Evolutionary conservation across 2,888 invertebrate species (phyloP), one percentile per base, ranked within the genome.

Genomic region (Drosophila subsilvestris): DNA sequence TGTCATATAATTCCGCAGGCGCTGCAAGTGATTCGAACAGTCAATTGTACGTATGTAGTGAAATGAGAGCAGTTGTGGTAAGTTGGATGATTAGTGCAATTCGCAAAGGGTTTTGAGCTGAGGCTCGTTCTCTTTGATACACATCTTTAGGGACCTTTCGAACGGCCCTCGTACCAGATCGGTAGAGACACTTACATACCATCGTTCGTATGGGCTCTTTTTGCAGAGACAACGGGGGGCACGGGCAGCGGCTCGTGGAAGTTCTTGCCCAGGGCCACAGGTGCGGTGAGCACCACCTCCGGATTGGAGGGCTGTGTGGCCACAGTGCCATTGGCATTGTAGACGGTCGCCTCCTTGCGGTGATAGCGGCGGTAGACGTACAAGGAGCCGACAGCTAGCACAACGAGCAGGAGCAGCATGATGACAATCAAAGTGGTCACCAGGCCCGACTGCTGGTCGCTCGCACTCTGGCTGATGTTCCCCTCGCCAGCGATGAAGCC

Each of bases 211-310:
- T 90, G 82, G 77, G 78, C 86, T 76, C 75, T 89, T 89, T 32
- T 85, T 89, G 63, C 89, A 32, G 88, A 88, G 45, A 88, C 62
- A 56, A 89, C 84, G 1, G 91, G 92, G 43, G 90, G 74, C 63
- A 90, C 90, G 0, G 92, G 92, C 58, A 92, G 68, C 3, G 92
- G 92, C 37, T 92, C 91, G 1, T 90, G 75, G 49, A 89, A 90
- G 63, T 80, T 88, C 61, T 90, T 90, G n/a, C 83, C 83, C 42
- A 80, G 32, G 47, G 50, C 66, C 5, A 69, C 51, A 1, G 86
- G 68, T n/a, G 87, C 89, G 12, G 74, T 85, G 27, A 86, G 74
- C 12, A 83, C 68, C 22, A 89, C 76, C n/a, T 89, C 86, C 0
- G 88, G 88, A 60, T 68, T 67, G 0, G 57, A 17, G 1, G 73